Evolutionary conservation across 92 coral and sea anemone genomes (phyloP).

Genomic region (Phymanthus crucifer): DNA sequence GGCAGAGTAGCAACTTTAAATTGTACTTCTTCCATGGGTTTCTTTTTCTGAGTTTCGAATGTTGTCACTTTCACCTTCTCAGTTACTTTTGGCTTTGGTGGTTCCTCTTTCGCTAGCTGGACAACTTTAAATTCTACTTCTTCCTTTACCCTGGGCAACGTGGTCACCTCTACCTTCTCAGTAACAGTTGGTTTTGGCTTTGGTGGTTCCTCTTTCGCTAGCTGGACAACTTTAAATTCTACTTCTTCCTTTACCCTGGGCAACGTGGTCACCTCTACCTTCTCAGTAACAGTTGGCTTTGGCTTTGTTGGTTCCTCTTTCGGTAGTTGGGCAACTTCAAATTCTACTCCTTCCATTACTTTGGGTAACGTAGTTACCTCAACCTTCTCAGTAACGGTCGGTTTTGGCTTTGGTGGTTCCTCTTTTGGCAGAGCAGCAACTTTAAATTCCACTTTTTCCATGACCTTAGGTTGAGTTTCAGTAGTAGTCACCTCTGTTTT

Average conservation of each 20-base stretch:
- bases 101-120: constrained; percentile 7
- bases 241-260: constrained; percentile 22
- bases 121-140: background rate
- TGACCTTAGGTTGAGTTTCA: constrained; percentile 15
- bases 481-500: constrained; percentile 13
- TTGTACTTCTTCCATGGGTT: constrained; percentile 14
- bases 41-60: too few species aligned
- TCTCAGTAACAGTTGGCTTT: too few species aligned
- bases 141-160: constrained; percentile 18
- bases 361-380: constrained; percentile 28
- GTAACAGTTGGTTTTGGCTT: constrained; percentile 8
- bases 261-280: background rate
- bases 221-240: background rate
- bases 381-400: background rate
- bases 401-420: constrained; percentile 6
- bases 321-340: constrained; percentile 15
- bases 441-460: constrained; percentile 14
- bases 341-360: constrained; percentile 14
- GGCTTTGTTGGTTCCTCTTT: background rate
- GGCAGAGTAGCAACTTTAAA: background rate
- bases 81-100: constrained; percentile 18
- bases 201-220: background rate
- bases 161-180: background rate
- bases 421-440: background rate
- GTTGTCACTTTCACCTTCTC: background rate